phyloP scores from a whole-genome alignment of 2,888 invertebrate genomes.

The Agrotis ipsilon region DNA sequence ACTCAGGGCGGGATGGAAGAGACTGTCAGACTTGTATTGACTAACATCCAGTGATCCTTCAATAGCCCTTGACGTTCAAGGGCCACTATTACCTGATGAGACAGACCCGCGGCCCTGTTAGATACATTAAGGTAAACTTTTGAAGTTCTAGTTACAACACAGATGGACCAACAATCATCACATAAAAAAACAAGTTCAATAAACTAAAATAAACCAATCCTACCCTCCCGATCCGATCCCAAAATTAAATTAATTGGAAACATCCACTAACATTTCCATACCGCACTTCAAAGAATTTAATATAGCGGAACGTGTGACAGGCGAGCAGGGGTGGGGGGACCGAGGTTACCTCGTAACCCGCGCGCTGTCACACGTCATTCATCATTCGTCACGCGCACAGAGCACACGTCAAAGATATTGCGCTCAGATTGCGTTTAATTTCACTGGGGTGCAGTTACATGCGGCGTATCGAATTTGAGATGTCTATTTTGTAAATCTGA shows the following conservation, averaged over 20 bases:
- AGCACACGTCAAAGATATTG: conserved; percentile 79
- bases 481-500: conserved; percentile 62
- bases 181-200: too few species aligned
- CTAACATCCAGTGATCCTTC: too few species aligned
- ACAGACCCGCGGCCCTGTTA: too few species aligned
- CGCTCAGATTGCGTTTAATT: conserved; percentile 77
- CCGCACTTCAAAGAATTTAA: conserved; percentile 75
- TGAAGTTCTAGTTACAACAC: too few species aligned
- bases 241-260: conserved; percentile 60
- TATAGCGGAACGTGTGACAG: conserved; percentile 70
- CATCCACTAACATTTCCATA: conserved; percentile 63
- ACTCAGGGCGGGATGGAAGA: too few species aligned
- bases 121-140: too few species aligned
- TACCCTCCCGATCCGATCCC: conserved; percentile 6
- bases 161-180: too few species aligned
- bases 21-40: too few species aligned
- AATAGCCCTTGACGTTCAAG: too few species aligned
- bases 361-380: conserved; percentile 81
- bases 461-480: conserved; percentile 64
- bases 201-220: conserved; percentile 30
- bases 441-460: conserved; percentile 72
- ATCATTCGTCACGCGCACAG: conserved; percentile 85
- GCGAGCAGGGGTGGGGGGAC: conserved; percentile 58
- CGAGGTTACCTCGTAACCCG: conserved; percentile 73
- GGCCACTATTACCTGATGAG: too few species aligned